Evolutionary conservation across 2,888 invertebrate genomes (phyloP), one percentile per base, ranked within the genome.

Genomic region (Oscheius sp.): DNA sequence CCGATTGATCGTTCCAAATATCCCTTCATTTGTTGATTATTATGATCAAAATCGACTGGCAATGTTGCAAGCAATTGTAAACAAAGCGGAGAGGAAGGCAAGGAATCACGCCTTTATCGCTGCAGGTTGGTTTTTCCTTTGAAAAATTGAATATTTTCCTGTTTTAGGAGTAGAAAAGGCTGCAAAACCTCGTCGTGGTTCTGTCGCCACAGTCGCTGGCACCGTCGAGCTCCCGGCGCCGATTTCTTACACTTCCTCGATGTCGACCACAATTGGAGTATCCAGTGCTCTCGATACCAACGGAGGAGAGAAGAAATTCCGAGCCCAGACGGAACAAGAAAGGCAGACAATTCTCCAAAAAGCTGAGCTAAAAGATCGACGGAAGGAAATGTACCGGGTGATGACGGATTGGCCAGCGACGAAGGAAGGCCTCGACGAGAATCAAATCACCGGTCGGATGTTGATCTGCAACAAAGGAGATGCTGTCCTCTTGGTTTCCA

Each of bases 31-130:
- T 61, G 77, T 75, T 6, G 72, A 74, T 21, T 74, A 69, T 41
- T 79, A 76, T 29, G 81, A 81, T 63, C 64, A 68, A 29, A 75
- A 79, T 63, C 55, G 81, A 1, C 72, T 81, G 72, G 74, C 74
- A 12, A 73, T 78, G 0, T 53, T 81, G 0, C 74, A 75, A 29
- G 72, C 72, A 23, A 79, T 81, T 46, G 77, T 79, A 0, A 81
- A 75, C 49, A 79, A 78, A 55, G 78, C 69, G 9, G 69, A 69
- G 27, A 25, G 69, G 43, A 69, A 56, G 21, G 69, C 58, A 21
- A 29, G 45, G 43, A 56, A 56, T 25, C 55, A 53, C 23, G 53
- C 58, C 35, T 55, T 69, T 9, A 66, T 66, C 12, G 49, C 66
- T 0, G 66, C 66, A 46, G 66, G 61, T 61, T 58, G 23, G 27